Base-by-base conservation (phyloP, 2,113 vertebrate genomes). In the Lepisosteus oculatus region DNA sequence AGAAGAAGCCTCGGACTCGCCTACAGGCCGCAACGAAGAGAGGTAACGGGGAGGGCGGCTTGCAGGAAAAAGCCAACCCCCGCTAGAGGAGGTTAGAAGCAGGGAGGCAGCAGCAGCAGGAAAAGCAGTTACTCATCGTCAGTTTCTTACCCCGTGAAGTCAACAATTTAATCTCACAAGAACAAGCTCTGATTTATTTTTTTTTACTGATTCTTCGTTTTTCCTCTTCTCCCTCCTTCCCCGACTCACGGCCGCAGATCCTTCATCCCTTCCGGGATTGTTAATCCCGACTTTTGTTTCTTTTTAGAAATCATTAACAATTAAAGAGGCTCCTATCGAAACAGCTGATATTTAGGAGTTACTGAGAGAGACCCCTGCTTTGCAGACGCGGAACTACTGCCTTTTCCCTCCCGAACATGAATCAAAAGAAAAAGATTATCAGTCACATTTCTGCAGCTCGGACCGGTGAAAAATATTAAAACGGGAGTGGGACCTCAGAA, bases 121-220 rank as follows among this genome's bases (percentile, higher is more conserved):
- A 77, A 81, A 75, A 78, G 79, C 83, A 75, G 80, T 55, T 80
- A 78, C 76, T 66, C 65, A 72, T 41, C 44, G 55, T 43, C 68
- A n/a, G 57, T 55, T 77, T 78, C 87, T 87, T 79, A 89, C 86
- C 85, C 56, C 74, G 69, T 15, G 63, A 66, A 55, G 75, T 61
- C 72, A 76, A 76, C 71, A 72, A 70, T 68, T 72, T 76, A 68
- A 43, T 3, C 76, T 77, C 78, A 74, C 73, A 66, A 55, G 56
- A 76, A 79, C 43, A 78, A 73, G 44, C 42, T 77, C 70, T 29
- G 74, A 65, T 61, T 63, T 29, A 29, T 29, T 29, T 29, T 29
- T 68, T 43, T 47, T 61, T 71, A 44, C 61, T 64, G 51, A 43
- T 7, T 54, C 67, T 51, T 56, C 54, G 5, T 66, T 71, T 8